Evolutionary conservation across 1,140 invertebrate species (phyloP).

Genomic region (Hydropsyche tenuis): DNA sequence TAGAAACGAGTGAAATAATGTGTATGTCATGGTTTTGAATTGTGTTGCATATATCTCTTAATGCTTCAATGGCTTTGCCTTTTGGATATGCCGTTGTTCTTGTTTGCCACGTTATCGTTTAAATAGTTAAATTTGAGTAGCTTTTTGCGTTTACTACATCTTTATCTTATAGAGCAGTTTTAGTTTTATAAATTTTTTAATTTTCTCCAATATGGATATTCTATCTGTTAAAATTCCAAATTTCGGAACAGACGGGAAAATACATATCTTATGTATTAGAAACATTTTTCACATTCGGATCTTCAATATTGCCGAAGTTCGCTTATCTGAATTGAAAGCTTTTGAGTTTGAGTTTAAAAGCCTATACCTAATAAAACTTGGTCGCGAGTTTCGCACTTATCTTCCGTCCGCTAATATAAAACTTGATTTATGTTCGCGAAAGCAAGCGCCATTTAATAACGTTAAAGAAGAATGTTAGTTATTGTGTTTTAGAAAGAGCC

Average conservation of each 20-base stretch:
- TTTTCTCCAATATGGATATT: too few species aligned
- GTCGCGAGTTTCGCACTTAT: slow-evolving; percentile 2
- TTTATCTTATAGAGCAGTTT: too few species aligned
- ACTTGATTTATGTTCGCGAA: neutral
- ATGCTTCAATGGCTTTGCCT: neutral
- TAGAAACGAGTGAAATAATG: too few species aligned
- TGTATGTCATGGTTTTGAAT: too few species aligned
- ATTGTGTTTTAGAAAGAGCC: too few species aligned
- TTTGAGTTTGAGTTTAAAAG: slow-evolving; percentile 1
- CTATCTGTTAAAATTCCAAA: too few species aligned
- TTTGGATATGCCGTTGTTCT: neutral
- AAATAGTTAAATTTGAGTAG: too few species aligned
- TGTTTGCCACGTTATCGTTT: too few species aligned
- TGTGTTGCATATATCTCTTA: slow-evolving; percentile 6
- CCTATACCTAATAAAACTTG: neutral
- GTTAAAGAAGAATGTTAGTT: neutral
- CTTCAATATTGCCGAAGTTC: slow-evolving; percentile 2
- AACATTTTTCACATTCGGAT: neutral
- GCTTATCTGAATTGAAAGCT: slow-evolving; percentile 7
- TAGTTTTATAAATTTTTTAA: too few species aligned
- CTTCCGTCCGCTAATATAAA: slow-evolving; percentile 1
- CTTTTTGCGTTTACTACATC: too few species aligned
- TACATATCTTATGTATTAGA: too few species aligned
- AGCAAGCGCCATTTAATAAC: neutral
- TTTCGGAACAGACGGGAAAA: too few species aligned